Evolutionary conservation across 30 jellyfish, hydroid and myxozoan genomes (phyloP).

Genomic region (Pseudorhiza aurosa): DNA sequence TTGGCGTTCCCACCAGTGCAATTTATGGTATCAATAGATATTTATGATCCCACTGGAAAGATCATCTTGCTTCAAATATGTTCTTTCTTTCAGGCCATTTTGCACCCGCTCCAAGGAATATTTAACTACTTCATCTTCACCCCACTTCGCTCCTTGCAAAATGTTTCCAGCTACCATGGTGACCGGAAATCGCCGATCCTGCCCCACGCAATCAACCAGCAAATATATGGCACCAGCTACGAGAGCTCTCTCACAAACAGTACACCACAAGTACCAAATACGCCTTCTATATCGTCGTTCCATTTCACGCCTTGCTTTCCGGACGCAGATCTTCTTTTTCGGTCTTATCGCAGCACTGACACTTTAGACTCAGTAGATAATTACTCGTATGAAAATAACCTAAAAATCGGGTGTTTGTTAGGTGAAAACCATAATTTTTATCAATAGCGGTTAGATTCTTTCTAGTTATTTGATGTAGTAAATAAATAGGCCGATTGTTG

Average conservation of each 20-base stretch:
- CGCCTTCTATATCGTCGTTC: constrained; percentile 40
- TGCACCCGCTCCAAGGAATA: constrained; percentile 74
- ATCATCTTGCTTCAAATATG: too few relatives aligned
- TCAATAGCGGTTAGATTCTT: too few relatives aligned
- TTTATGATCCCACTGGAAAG: too few relatives aligned
- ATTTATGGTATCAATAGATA: too few relatives aligned
- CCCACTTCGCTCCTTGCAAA: constrained; percentile 54
- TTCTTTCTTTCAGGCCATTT: constrained; percentile 38
- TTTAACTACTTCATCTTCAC: constrained; percentile 73
- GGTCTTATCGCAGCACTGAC: constrained; percentile 25
- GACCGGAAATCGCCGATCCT: constrained; percentile 44
- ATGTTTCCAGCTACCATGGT: constrained; percentile 11
- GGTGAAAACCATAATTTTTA: constrained; percentile 22
- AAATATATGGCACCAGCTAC: constrained; percentile 49
- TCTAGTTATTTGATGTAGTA: too few relatives aligned
- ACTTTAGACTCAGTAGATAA: neutral
- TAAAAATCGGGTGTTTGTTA: constrained; percentile 18
- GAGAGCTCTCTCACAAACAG: constrained; percentile 53
- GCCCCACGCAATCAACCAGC: constrained; percentile 48
- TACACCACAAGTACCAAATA: neutral
- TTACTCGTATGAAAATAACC: constrained; percentile 21
- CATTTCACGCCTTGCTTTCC: constrained; percentile 60
- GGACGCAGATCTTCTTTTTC: constrained; percentile 1
- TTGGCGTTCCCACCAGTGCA: too few relatives aligned
- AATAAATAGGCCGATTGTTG: too few relatives aligned